Base-by-base conservation (phyloP, 2,888 invertebrate species). In the Schizaphis graminum region DNA sequence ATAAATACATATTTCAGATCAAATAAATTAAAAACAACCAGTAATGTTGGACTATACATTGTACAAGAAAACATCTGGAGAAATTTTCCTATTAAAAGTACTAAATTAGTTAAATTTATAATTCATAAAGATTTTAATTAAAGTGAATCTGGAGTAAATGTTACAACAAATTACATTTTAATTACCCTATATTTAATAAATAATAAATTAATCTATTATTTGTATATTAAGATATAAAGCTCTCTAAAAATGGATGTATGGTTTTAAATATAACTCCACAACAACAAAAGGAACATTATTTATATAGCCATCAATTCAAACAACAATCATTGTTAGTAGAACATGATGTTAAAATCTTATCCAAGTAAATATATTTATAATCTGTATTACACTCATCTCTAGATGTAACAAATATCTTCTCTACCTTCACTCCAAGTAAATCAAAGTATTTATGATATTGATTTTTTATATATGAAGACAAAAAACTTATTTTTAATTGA, bases 21-120 rank as follows among this genome's bases (percentile, higher is more conserved):
- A 44, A 56, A 84, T 41, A 56, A 91, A 56, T 85, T 44, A 85
- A 56, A 44, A 47, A 67, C 41, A 49, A 26, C 49, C 1, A 44
- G 77, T 44, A 93, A 93, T 56, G 92, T 93, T 77, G 88, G 53
- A 13, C 35, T 93, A 21, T 93, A 44, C 44, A 56, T 77, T 53
- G 3, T 93, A 13, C 53, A 89, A 93, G 77, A 93, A 56, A 93
- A 93, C 11, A 24, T 24, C 0, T 93, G 67, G 92, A 88, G 53
- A 93, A 77, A 89, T 11, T 89, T 93, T 77, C 77, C 77, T n/a
- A 44, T 93, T 56, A 93, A 93, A 93, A 56, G 92, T 93, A 89
- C 11, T 61, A n/a, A 44, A 89, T 41, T 44, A 35, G 35, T 77
- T 77, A n/a, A 77, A 77, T 77, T 77, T 77, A 77, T 77, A 35